phyloP scores from a whole-genome alignment of 1,140 invertebrate species.

The Drosophila asahinai region DNA sequence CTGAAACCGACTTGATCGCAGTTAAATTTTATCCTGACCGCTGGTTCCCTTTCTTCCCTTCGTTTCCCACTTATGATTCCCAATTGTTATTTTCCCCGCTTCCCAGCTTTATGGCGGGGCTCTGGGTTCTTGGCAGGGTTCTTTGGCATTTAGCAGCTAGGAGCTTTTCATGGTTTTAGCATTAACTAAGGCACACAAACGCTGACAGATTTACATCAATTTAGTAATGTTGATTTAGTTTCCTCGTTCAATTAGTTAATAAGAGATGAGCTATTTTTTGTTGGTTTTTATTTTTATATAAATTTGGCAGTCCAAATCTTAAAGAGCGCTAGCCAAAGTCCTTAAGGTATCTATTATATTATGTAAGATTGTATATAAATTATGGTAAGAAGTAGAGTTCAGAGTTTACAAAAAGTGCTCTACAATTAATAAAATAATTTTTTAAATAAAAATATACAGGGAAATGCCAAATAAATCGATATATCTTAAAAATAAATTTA shows the following conservation, averaged over 20 bases:
- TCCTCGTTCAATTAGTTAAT: slow-evolving; percentile 39
- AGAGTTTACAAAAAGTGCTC: no score
- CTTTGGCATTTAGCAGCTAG: slow-evolving; percentile 40
- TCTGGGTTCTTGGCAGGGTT: slow-evolving; percentile 28
- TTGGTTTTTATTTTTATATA: slow-evolving; percentile 6
- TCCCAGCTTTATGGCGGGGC: slow-evolving; percentile 9
- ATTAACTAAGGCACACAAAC: slow-evolving; percentile 55
- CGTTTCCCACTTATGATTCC: background rate
- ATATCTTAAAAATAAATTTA: background rate
- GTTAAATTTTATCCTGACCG: background rate
- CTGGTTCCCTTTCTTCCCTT: background rate
- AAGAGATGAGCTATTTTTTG: background rate
- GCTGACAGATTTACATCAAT: slow-evolving; percentile 46
- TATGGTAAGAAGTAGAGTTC: background rate
- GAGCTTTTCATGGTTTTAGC: slow-evolving; percentile 38
- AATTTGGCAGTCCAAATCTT: slow-evolving; percentile 32
- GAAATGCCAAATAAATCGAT: no score
- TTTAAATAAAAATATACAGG: no score
- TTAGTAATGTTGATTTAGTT: slow-evolving; percentile 43
- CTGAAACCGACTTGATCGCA: slow-evolving; percentile 14
- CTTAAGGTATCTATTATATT: background rate
- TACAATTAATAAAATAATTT: no score
- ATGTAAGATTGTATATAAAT: background rate
- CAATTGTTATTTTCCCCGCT: background rate
- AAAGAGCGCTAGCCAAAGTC: slow-evolving; percentile 14